Conservation (phyloP, 2,797 vertebrate species). For the Gymnoscopelus microlampas region DNA sequence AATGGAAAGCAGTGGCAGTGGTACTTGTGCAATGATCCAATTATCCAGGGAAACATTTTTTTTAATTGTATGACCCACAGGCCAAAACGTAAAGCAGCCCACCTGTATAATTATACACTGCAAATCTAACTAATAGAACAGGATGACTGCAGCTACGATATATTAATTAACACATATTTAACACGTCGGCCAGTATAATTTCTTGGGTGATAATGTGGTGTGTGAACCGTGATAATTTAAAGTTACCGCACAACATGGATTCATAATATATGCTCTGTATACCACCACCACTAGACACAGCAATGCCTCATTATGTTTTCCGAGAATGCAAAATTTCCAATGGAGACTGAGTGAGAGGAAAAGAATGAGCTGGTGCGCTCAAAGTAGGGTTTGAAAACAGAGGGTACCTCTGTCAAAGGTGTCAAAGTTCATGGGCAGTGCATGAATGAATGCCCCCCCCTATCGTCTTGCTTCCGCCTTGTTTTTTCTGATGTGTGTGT, state of each 20-base stretch:
- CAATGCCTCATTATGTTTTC: conserved; percentile 66
- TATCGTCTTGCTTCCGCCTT: conserved; percentile 58
- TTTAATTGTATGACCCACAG: too few species aligned
- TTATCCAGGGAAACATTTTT: too few species aligned
- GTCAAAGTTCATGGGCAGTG: conserved; percentile 79
- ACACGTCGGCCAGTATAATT: conserved; percentile 8
- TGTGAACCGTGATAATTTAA: conserved; percentile 36
- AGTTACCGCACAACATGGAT: conserved; percentile 38
- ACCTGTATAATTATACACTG: too few species aligned
- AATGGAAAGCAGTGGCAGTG: too few species aligned
- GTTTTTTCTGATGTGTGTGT: conserved; percentile 50
- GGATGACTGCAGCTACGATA: too few species aligned
- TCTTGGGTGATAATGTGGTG: conserved; percentile 36
- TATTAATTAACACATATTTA: too few species aligned
- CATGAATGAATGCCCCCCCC: conserved; percentile 73
- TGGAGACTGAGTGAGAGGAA: conserved; percentile 51
- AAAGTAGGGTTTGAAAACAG: conserved; percentile 70
- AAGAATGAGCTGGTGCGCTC: conserved; percentile 73
- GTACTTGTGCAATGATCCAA: too few species aligned
- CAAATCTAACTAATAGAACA: too few species aligned
- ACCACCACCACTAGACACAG: conserved; percentile 49
- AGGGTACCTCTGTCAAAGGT: conserved; percentile 79
- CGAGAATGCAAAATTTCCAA: conserved; percentile 65
- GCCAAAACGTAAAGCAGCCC: too few species aligned
- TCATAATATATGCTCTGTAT: conserved; percentile 4